Conservation (phyloP, 2,113 vertebrate genomes). For the Erythrolamprus reginae region DNA sequence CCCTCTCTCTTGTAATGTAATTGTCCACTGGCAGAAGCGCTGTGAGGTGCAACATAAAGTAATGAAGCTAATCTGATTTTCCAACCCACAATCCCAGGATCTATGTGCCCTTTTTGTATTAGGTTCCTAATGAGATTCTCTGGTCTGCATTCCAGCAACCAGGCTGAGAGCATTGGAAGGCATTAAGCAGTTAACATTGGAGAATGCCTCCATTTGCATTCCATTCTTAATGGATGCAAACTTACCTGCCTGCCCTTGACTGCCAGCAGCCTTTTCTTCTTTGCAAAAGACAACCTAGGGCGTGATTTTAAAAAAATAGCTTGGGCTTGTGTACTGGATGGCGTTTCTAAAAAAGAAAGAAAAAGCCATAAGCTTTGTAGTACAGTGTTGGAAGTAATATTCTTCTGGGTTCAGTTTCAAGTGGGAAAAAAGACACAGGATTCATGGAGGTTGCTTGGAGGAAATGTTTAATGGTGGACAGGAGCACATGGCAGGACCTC, state of each 20-base stretch:
- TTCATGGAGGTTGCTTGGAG: too few species aligned
- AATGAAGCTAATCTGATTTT: conserved; percentile 98
- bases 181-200: conserved; percentile 65
- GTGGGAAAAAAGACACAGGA: too few species aligned
- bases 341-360: background rate
- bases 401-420: too few species aligned
- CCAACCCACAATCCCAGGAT: conserved; percentile 84
- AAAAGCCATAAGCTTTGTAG: too few species aligned
- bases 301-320: conserved; percentile 17
- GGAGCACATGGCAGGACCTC: too few species aligned
- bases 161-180: conserved; percentile 48
- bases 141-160: conserved; percentile 78
- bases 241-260: conserved; percentile 84
- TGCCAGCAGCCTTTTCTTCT: conserved; percentile 66
- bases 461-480: too few species aligned
- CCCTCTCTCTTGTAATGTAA: conserved; percentile 89
- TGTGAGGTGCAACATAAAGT: conserved; percentile 94
- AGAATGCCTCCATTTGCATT: conserved; percentile 89
- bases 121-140: conserved; percentile 96
- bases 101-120: conserved; percentile 98
- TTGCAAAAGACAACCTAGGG: conserved; percentile 51
- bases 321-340: background rate
- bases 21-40: conserved; percentile 93
- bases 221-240: conserved; percentile 93
- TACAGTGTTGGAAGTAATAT: too few species aligned